Conservation (phyloP, 2,113 vertebrate species). For the Phainopepla nitens region DNA sequence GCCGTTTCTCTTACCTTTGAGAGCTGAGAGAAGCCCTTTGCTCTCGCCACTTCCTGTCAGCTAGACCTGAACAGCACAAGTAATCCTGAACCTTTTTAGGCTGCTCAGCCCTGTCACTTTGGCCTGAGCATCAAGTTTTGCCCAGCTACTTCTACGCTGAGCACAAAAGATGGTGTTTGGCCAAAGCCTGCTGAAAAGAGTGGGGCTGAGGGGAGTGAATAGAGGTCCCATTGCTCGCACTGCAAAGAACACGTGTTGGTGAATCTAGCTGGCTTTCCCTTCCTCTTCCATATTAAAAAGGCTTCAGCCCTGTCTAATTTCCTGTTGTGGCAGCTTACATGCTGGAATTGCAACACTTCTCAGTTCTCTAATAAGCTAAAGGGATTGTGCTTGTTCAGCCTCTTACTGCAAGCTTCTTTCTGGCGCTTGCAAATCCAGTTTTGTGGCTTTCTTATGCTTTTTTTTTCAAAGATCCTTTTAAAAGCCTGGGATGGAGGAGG, state of each 20-base stretch:
- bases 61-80: neutral
- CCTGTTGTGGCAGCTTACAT: neutral
- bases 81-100: neutral
- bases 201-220: neutral
- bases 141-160: neutral
- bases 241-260: neutral
- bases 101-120: neutral
- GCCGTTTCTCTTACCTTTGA: neutral
- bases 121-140: neutral
- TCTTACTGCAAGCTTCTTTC: constrained; percentile 4
- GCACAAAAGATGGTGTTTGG: neutral
- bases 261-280: neutral
- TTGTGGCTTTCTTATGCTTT: neutral
- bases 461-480: neutral
- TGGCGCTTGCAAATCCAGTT: constrained; percentile 36
- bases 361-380: constrained; percentile 16
- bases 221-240: neutral
- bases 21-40: neutral
- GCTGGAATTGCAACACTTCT: neutral
- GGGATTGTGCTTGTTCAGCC: constrained; percentile 28
- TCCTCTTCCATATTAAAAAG: neutral
- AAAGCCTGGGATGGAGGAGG: neutral
- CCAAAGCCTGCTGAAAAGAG: neutral
- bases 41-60: neutral
- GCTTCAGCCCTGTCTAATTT: neutral